Base-by-base conservation (phyloP, 2,888 invertebrate genomes). In the Hypselothyrea guttata region DNA sequence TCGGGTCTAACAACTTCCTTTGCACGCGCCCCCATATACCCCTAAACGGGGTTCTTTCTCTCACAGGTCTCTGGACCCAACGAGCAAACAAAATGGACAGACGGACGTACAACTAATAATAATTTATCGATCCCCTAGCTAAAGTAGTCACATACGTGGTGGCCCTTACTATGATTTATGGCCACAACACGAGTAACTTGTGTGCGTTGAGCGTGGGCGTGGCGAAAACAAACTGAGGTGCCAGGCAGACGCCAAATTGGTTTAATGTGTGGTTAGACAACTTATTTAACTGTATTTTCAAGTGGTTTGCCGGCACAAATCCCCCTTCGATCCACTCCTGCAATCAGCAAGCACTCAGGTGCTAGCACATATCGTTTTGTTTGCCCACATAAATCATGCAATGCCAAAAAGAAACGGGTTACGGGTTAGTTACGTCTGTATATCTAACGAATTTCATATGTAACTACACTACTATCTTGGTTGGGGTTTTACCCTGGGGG, bases 81-180 rank as follows among this genome's bases (percentile, higher is more conserved):
- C 3, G 15, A 37, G 27, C 30, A 45, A 15, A 41, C 38, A 30
- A 31, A 38, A 18, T 8, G 27, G 40, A 27, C 16, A 13, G 33
- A 11, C 42, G 12, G 48, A 41, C 69, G 74, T 72, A 75, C 79
- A 85, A 86, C 86, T 86, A 86, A 86, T 87, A 87, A 87, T 87
- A 86, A 86, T 87, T 86, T 87, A 87, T 87, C 86, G 87, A 86
- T 84, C 79, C 77, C 77, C 69, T 63, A 84, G 86, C 84, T 71
- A 65, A 73, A 84, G 85, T 70, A 73, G 76, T 72, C 74, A 75
- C 79, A 84, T 71, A 74, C 79, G 73, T 70, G 72, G 73, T 68
- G 69, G 65, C 60, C 72, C 71, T 71, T 71, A 63, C 79, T 84
- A 82, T 86, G 86, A 86, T 86, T 86, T 86, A 86, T 86, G 69